Base-by-base conservation (phyloP, 2,888 invertebrate species). In the Herminia tarsipennalis region DNA sequence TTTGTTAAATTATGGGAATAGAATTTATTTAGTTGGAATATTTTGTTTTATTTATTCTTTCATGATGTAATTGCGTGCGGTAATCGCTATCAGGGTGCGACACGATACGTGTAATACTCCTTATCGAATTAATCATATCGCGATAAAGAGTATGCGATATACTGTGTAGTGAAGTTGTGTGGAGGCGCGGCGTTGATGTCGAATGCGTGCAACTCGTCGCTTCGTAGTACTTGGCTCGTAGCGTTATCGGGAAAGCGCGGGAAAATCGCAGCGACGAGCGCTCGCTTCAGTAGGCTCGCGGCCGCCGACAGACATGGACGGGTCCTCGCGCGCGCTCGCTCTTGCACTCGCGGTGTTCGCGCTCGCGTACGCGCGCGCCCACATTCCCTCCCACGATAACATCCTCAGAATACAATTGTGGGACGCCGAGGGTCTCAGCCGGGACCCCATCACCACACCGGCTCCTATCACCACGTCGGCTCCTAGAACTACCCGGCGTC, bases 201-300 rank as follows among this genome's bases (percentile, higher is more conserved):
- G 78, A 76, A 76, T 76, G 70, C 68, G 73, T 73, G 66, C 47
- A 36, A 34, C 51, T 40, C 27, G 28, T 28, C 37, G 33, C 41
- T 55, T 61, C 72, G 62, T 62, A 63, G 68, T 60, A 62, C 64
- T 64, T 46, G 37, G 38, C 51, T 57, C 75, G 79, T 77, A 76
- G 74, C 78, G 81, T 81, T 88, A 87, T 88, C 87, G 88, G 88
- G 78, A 89, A 91, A 90, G 83, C 88, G 90, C 90, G 90, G 86
- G 89, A 91, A 89, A 89, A 81, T 61, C 65, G 70, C 64, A 60
- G 46, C 70, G 68, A 49, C 69, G 56, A 50, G 62, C 57, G 57
- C 62, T 66, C 60, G 65, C 64, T 75, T 83, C 84, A 91, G 91
- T 91, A 81, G 83, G 84, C 85, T 83, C 83, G 84, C 89, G 83